Evolutionary conservation across 1,140 invertebrate species (phyloP).

Genomic region (Brachionus calyciflorus): DNA sequence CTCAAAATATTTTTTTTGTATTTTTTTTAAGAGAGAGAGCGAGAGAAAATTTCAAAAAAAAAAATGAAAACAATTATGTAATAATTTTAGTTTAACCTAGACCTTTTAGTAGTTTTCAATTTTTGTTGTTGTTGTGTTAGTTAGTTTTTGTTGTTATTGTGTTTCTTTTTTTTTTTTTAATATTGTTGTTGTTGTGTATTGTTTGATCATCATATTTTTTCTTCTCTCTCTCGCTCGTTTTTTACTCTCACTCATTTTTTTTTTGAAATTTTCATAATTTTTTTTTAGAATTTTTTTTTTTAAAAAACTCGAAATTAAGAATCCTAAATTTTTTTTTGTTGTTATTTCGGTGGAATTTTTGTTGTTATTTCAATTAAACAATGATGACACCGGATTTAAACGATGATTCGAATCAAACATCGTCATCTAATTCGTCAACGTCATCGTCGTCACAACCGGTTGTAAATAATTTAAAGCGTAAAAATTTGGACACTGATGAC

Average conservation of each 20-base stretch:
- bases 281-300: conserved; percentile 21
- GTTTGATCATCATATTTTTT: neutral
- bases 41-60: too few species aligned
- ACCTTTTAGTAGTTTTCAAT: conserved; percentile 35
- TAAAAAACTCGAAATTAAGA: neutral
- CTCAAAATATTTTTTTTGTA: too few species aligned
- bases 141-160: conserved; percentile 27
- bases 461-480: conserved; percentile 30
- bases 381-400: conserved; percentile 38
- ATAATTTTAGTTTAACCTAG: conserved; percentile 33
- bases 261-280: conserved; percentile 17
- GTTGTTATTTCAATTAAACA: neutral
- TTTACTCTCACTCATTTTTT: neutral
- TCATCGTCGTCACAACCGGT: neutral
- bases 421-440: neutral
- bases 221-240: conserved; percentile 9
- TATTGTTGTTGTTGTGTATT: neutral
- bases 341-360: conserved; percentile 21
- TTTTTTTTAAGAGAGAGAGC: too few species aligned
- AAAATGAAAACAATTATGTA: conserved; percentile 25
- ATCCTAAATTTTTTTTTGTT: conserved; percentile 11
- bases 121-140: neutral
- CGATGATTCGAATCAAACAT: conserved; percentile 24
- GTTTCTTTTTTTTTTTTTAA: neutral
- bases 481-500: conserved; percentile 22